Percentiles rank a stretch among this genome's conserved stretches.
These are phyloP conservation scores for Erebia epiphron DNA, from an alignment of 2,888 invertebrate species.

Conservation along the genomic window DNA sequence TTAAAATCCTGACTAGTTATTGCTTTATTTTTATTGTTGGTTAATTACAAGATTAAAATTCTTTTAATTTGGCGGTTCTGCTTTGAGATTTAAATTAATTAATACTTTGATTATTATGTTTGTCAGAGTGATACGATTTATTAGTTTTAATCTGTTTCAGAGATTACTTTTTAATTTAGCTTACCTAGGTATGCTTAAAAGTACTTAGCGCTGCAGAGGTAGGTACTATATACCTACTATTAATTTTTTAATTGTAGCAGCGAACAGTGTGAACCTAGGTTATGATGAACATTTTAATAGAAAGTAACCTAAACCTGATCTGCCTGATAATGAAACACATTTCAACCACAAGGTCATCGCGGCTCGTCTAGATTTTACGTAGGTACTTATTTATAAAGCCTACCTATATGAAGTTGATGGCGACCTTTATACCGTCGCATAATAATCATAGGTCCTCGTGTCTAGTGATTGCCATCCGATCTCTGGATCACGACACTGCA, in stretches of 20 bases:
- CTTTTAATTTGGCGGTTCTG: background rate
- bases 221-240: no score
- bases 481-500: conserved; percentile 65
- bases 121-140: no score
- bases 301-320: background rate
- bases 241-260: no score
- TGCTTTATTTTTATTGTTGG: background rate
- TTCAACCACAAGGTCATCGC: background rate
- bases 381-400: background rate
- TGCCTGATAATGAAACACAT: background rate
- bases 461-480: conserved; percentile 74
- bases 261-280: no score
- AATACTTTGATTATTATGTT: no score
- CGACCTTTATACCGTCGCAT: conserved; percentile 59
- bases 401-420: background rate
- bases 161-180: no score
- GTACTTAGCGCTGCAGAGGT: no score
- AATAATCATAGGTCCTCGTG: conserved; percentile 69
- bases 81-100: background rate
- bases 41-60: background rate
- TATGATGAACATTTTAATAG: no score
- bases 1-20: conserved; percentile 1
- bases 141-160: no score
- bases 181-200: no score
- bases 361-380: background rate